These are phyloP conservation scores for Aurelia sp. DNA, from an alignment of 30 jellyfish, hydroid and myxozoan species.

Conservation along the genomic window DNA sequence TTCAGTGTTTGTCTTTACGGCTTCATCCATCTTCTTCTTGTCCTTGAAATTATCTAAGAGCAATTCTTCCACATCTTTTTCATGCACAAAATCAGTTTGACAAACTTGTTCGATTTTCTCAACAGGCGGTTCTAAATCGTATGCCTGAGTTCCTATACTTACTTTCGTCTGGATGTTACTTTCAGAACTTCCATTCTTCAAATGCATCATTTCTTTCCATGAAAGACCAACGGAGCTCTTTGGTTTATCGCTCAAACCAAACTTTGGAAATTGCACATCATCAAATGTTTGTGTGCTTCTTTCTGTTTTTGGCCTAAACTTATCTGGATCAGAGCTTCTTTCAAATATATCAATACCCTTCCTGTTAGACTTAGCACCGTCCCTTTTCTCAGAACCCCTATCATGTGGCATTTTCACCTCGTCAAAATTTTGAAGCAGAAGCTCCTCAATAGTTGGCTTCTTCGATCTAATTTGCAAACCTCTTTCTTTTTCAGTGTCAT, in stretches of 20 bases:
- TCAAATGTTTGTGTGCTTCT: conserved; percentile 16
- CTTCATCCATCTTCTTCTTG: background rate
- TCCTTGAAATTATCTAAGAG: conserved; percentile 14
- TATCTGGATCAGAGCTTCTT: background rate
- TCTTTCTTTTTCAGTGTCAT: background rate
- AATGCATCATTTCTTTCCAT: conserved; percentile 35
- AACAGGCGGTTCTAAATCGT: conserved; percentile 16
- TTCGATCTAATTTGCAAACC: background rate
- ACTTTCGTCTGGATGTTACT: background rate
- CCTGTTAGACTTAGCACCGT: background rate
- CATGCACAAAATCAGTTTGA: conserved; percentile 58
- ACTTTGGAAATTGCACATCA: conserved; percentile 5
- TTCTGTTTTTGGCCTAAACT: background rate
- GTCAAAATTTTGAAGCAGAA: conserved; percentile 46
- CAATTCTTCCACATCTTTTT: conserved; percentile 26
- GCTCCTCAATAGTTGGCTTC: conserved; percentile 47
- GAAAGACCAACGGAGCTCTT: conserved; percentile 46
- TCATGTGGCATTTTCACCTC: background rate
- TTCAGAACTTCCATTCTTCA: background rate
- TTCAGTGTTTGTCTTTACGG: background rate
- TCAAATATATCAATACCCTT: background rate
- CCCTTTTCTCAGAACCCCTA: background rate
- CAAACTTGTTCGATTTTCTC: conserved; percentile 58
- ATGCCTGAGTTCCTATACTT: conserved; percentile 27
- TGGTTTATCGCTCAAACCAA: conserved; percentile 15